phyloP scores from a whole-genome alignment of 23 tunicate genomes.

The Ciona savignyi region DNA sequence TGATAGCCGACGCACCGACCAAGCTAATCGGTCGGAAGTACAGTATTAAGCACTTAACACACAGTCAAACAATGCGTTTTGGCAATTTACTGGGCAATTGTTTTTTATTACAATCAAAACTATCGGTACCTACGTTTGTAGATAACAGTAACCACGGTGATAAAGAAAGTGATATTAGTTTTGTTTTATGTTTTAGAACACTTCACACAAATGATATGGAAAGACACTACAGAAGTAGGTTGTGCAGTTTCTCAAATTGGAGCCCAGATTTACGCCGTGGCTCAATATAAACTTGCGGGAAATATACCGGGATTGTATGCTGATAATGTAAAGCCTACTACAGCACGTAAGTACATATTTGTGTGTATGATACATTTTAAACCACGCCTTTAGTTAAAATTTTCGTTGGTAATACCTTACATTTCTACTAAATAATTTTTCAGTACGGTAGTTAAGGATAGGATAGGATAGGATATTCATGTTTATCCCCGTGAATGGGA shows the following conservation, averaged over 20 bases:
- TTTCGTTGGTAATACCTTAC: not conserved
- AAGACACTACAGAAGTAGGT: not conserved
- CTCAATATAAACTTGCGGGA: not conserved
- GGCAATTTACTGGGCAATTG: no score
- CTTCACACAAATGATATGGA: conserved; percentile 3
- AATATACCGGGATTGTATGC: not conserved
- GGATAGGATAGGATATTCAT: no score
- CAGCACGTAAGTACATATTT: not conserved
- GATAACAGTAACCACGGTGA: not conserved
- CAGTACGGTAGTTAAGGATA: no score
- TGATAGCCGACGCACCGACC: no score
- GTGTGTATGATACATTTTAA: not conserved
- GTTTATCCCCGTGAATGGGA: no score
- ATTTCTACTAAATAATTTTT: not conserved
- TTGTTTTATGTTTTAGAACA: conserved; percentile 3
- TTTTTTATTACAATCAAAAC: no score
- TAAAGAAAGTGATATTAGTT: not conserved
- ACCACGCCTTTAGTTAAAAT: not conserved
- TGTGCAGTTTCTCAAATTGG: not conserved
- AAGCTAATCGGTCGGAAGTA: no score
- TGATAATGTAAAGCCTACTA: not conserved
- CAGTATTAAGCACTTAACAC: no score
- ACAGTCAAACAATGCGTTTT: no score
- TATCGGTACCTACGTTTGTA: no score
- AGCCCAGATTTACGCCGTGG: not conserved